Conservation (phyloP, 2,888 invertebrate genomes). For the Holacanthella duospinosa region DNA sequence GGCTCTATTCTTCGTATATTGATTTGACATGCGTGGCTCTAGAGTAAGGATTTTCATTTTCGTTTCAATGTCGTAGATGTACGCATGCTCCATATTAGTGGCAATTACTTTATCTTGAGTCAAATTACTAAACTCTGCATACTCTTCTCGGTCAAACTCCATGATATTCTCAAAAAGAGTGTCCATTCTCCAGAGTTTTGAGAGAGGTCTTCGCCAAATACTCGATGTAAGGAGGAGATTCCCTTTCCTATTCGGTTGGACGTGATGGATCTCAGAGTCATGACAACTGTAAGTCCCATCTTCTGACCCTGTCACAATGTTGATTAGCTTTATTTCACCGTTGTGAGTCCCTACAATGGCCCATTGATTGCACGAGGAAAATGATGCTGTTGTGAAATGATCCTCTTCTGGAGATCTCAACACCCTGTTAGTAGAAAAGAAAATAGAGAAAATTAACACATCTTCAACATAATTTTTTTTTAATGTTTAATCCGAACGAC, state of each 20-base stretch:
- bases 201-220: constrained; percentile 71
- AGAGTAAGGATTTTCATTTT: constrained; percentile 62
- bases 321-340: constrained; percentile 82
- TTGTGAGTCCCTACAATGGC: constrained; percentile 80
- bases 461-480: no score
- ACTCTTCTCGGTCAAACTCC: constrained; percentile 60
- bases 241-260: constrained; percentile 64
- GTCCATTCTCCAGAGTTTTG: constrained; percentile 64
- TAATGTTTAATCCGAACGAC: no score
- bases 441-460: no score
- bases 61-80: constrained; percentile 73
- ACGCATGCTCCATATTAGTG: constrained; percentile 30
- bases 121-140: constrained; percentile 82
- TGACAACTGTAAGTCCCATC: constrained; percentile 71
- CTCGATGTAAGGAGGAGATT: constrained; percentile 72
- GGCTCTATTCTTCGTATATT: constrained; percentile 85
- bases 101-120: constrained; percentile 50
- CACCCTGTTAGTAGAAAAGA: no score
- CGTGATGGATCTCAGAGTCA: constrained; percentile 72
- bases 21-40: constrained; percentile 72
- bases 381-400: constrained; percentile 61
- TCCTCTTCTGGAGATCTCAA: constrained; percentile 19
- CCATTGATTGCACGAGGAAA: constrained; percentile 54
- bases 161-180: constrained; percentile 33
- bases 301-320: constrained; percentile 68